phyloP scores from a whole-genome alignment of 2,888 invertebrate species.

The Ophion costatus region DNA sequence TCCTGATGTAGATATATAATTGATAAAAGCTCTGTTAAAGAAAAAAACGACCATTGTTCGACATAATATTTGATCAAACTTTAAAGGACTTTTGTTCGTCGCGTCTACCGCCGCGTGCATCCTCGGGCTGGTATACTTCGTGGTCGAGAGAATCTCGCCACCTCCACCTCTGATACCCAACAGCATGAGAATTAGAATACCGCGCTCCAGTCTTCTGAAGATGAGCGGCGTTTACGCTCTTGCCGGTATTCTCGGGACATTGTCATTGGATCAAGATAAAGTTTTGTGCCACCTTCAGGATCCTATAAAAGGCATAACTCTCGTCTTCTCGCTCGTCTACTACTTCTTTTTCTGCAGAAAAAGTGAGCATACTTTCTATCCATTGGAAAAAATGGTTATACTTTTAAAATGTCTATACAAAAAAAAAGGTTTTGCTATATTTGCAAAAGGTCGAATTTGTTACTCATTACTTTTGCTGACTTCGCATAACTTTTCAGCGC shows the following conservation, averaged over 20 bases:
- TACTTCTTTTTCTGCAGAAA: constrained; percentile 87
- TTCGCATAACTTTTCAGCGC: too few species aligned
- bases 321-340: constrained; percentile 86
- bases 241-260: constrained; percentile 84
- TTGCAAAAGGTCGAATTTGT: background rate
- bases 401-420: background rate
- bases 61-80: constrained; percentile 19
- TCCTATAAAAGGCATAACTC: constrained; percentile 86
- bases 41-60: background rate
- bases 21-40: background rate
- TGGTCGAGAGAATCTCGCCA: constrained; percentile 75
- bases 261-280: constrained; percentile 84
- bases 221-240: constrained; percentile 83
- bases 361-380: constrained; percentile 81
- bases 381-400: background rate
- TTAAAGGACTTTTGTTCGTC: constrained; percentile 77
- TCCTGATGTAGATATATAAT: background rate
- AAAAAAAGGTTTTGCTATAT: background rate
- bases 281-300: constrained; percentile 87
- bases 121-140: constrained; percentile 73
- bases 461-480: background rate
- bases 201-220: constrained; percentile 82
- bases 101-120: constrained; percentile 75
- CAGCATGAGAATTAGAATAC: constrained; percentile 81
- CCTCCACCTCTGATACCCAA: constrained; percentile 77